Evolutionary conservation across 2,888 invertebrate genomes (phyloP).

Genomic region (Limenitis camilla): DNA sequence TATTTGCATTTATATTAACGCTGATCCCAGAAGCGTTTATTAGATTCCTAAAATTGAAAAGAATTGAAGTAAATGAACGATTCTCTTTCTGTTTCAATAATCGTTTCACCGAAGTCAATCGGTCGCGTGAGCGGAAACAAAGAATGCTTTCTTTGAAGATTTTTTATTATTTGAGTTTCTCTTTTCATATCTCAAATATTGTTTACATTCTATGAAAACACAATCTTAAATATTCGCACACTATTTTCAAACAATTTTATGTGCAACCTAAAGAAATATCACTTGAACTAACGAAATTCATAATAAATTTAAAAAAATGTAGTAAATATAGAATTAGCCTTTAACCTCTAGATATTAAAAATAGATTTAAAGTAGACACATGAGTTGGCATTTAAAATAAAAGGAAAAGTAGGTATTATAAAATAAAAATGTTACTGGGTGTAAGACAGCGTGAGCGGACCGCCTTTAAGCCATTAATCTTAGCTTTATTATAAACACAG

Average conservation of each 20-base stretch:
- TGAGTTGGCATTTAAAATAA: constrained; percentile 52
- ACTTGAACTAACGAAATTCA: too few species aligned
- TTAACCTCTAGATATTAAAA: constrained; percentile 37
- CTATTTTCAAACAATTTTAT: too few species aligned
- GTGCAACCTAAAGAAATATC: too few species aligned
- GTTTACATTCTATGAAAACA: background rate
- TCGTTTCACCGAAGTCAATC: constrained; percentile 5
- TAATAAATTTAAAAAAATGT: background rate
- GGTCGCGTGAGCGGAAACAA: constrained; percentile 14
- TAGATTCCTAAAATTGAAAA: background rate
- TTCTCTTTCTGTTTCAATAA: constrained; percentile 6
- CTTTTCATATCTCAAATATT: background rate
- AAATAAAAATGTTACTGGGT: constrained; percentile 56
- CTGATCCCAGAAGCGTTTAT: background rate
- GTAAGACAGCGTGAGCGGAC: constrained; percentile 43
- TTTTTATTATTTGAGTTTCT: background rate
- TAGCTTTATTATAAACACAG: constrained; percentile 66
- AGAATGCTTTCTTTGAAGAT: constrained; percentile 11
- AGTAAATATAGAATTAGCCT: background rate
- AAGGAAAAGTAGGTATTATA: constrained; percentile 37
- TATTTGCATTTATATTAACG: too few species aligned
- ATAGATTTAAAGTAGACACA: constrained; percentile 54
- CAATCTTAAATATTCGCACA: background rate
- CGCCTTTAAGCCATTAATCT: constrained; percentile 56
- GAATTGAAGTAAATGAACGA: constrained; percentile 1